Evolutionary conservation across 2,888 invertebrate species (phyloP).

Genomic region (Buathra laborator): DNA sequence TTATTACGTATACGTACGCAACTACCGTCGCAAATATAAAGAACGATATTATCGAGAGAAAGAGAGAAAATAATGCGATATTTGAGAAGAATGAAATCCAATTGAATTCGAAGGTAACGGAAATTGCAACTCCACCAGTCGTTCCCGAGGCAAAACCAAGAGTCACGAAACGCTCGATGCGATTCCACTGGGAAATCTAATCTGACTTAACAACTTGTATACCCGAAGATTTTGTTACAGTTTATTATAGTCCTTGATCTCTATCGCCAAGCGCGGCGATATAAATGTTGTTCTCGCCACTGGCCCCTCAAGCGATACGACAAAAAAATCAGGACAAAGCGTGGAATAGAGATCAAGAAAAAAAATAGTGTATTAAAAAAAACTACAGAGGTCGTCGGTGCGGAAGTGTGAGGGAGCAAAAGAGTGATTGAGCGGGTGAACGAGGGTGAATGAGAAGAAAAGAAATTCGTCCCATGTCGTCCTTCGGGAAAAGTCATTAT

Average conservation of each 20-base stretch:
- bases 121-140: constrained; percentile 11
- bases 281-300: constrained; percentile 9
- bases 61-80: constrained; percentile 35
- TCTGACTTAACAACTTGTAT: constrained; percentile 71
- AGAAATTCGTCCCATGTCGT: constrained; percentile 55
- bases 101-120: constrained; percentile 51
- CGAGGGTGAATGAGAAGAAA: constrained; percentile 38
- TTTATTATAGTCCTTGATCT: background rate
- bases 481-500: constrained; percentile 65
- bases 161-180: background rate
- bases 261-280: constrained; percentile 7
- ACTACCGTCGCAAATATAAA: background rate
- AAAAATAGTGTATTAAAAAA: constrained; percentile 33
- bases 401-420: background rate
- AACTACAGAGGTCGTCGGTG: background rate
- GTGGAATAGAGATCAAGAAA: constrained; percentile 9
- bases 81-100: constrained; percentile 25
- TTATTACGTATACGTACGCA: too few relatives aligned
- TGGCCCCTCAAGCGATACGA: constrained; percentile 22
- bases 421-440: background rate
- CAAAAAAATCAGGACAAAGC: background rate
- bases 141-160: background rate
- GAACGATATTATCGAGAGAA: background rate
- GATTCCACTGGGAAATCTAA: constrained; percentile 60
- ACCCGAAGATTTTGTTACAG: constrained; percentile 25